Percentiles rank a stretch among this genome's conserved stretches.
These are phyloP conservation scores for Hippocampus guttulatus DNA, from an alignment of 2,113 vertebrate genomes.

Conservation along the genomic window DNA sequence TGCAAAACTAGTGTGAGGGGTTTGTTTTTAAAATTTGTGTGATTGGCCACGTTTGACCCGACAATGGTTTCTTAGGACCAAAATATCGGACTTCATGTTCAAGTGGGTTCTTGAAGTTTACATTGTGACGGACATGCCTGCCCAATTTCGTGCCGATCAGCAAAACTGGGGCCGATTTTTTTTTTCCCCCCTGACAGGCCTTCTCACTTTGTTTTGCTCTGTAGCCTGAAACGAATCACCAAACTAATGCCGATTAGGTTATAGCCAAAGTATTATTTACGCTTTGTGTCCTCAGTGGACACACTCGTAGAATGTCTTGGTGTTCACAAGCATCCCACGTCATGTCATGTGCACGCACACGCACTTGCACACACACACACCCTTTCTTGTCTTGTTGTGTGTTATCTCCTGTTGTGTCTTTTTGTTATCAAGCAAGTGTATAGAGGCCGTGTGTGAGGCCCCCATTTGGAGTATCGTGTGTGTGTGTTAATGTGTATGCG, in stretches of 20 bases:
- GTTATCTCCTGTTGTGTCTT: conserved; percentile 37
- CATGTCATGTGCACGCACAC: conserved; percentile 7
- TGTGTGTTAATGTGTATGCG: conserved; percentile 1
- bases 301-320: conserved; percentile 22
- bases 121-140: not conserved
- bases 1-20: too few relatives aligned
- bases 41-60: not conserved
- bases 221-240: not conserved
- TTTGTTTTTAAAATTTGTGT: not conserved
- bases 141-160: not conserved
- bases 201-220: too few relatives aligned
- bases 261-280: not conserved
- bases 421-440: conserved; percentile 23
- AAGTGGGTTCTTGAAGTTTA: too few relatives aligned
- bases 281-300: not conserved
- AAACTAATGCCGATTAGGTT: not conserved
- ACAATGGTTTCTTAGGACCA: not conserved
- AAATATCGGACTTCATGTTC: too few relatives aligned
- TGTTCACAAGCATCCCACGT: conserved; percentile 28
- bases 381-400: conserved; percentile 18
- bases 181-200: not conserved
- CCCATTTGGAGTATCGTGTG: not conserved
- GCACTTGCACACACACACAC: not conserved
- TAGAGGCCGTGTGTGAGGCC: conserved; percentile 15
- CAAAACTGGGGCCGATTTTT: not conserved